phyloP scores from a whole-genome alignment of 2,113 vertebrate species.

The Oncorhynchus tshawytscha region DNA sequence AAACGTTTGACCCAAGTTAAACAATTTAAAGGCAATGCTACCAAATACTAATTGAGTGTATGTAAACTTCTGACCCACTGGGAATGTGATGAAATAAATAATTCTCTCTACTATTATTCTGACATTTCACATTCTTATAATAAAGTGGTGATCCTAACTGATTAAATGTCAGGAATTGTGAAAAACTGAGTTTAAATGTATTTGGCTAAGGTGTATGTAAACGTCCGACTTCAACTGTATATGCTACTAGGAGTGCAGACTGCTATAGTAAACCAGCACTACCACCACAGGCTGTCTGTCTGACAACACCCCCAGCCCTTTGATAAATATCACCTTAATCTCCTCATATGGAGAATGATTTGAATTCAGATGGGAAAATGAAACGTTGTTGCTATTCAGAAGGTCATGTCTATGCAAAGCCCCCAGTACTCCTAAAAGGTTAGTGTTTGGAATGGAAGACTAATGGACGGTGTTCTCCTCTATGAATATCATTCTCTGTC shows the following conservation, averaged over 20 bases:
- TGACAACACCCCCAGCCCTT: constrained; percentile 21
- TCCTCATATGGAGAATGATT: constrained; percentile 5
- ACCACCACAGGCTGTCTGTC: neutral
- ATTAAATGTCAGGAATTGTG: too few species aligned
- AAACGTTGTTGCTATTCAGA: constrained; percentile 57
- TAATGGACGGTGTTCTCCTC: constrained; percentile 49
- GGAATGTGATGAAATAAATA: too few species aligned
- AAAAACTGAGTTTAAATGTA: too few species aligned
- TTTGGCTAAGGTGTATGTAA: too few species aligned
- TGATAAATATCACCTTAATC: constrained; percentile 26
- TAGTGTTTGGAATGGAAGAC: constrained; percentile 54
- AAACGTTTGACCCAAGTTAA: too few species aligned
- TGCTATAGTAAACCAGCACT: neutral
- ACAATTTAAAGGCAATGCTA: too few species aligned
- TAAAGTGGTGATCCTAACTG: too few species aligned
- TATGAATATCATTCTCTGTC: constrained; percentile 55
- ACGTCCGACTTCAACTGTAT: too few species aligned
- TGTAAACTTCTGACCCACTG: too few species aligned
- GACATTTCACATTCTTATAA: too few species aligned
- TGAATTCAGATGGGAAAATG: constrained; percentile 51
- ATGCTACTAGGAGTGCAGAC: neutral
- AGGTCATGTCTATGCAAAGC: constrained; percentile 44
- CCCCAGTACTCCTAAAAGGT: constrained; percentile 50
- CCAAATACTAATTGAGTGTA: too few species aligned
- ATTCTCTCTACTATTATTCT: too few species aligned